A percentile compares a stretch with the other conserved stretches of the same genome.
These are phyloP conservation scores for Danio rerio DNA, from an alignment of 2,113 vertebrate genomes.

Conservation along the genomic window DNA sequence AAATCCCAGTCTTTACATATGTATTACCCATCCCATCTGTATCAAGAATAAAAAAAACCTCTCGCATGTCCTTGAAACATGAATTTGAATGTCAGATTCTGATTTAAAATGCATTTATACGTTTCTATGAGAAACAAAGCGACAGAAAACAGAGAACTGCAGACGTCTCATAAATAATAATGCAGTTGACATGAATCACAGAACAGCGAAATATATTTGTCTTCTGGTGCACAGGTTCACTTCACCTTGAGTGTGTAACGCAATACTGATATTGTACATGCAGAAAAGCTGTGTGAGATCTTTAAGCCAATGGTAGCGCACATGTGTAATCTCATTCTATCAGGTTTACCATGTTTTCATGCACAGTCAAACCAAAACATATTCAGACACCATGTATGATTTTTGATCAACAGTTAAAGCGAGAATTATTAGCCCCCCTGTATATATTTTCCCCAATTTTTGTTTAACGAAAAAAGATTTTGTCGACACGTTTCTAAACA, in stretches of 20 bases:
- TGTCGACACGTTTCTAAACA: too few relatives aligned
- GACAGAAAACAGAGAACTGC: neutral
- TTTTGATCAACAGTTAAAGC: too few relatives aligned
- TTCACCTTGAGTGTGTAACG: neutral
- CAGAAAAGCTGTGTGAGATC: neutral
- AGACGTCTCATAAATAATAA: slow-evolving; percentile 46
- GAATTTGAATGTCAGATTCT: slow-evolving; percentile 24
- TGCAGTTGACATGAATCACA: slow-evolving; percentile 10
- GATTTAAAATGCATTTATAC: slow-evolving; percentile 31
- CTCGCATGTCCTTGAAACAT: slow-evolving; percentile 18
- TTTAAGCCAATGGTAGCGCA: neutral
- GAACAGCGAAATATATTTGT: neutral
- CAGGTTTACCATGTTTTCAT: too few relatives aligned
- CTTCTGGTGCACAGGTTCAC: neutral
- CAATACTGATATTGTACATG: neutral
- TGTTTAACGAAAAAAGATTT: too few relatives aligned
- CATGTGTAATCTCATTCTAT: too few relatives aligned
- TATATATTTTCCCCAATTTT: too few relatives aligned
- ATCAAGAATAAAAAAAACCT: neutral
- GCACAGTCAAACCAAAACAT: too few relatives aligned
- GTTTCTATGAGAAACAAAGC: slow-evolving; percentile 3
- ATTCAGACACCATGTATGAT: too few relatives aligned
- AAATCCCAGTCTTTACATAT: neutral
- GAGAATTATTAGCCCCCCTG: too few relatives aligned
- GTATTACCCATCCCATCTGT: neutral